Conservation (phyloP, 2,888 invertebrate genomes). For the Siphonodentalium dalli region DNA sequence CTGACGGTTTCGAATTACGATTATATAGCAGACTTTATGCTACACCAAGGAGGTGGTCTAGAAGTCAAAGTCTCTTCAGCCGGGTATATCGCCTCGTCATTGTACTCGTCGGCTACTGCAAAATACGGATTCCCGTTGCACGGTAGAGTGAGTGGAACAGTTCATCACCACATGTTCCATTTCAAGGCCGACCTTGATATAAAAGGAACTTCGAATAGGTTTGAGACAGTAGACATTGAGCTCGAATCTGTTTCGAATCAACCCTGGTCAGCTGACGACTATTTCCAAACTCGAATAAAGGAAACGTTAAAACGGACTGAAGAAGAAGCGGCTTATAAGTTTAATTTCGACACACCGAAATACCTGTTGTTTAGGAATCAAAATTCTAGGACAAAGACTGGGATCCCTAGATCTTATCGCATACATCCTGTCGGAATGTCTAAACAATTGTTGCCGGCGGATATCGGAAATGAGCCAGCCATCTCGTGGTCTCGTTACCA, state of each 20-base stretch:
- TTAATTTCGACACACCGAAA: conserved; percentile 47
- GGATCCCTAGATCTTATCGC: conserved; percentile 43
- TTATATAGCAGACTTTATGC: conserved; percentile 53
- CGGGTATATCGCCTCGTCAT: conserved; percentile 48
- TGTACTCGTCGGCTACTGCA: conserved; percentile 25
- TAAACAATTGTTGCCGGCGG: conserved; percentile 39
- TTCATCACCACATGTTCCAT: conserved; percentile 53
- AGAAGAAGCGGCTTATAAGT: conserved; percentile 44
- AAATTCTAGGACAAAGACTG: conserved; percentile 29
- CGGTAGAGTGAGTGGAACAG: conserved; percentile 38
- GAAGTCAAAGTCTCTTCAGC: conserved; percentile 42
- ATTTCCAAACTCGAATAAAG: conserved; percentile 32
- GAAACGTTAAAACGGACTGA: conserved; percentile 36
- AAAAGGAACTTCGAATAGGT: conserved; percentile 47
- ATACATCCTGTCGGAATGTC: conserved; percentile 40
- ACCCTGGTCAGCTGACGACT: conserved; percentile 21
- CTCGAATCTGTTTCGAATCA: conserved; percentile 30
- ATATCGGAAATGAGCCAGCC: conserved; percentile 36
- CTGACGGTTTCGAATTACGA: conserved; percentile 51
- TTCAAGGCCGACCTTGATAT: conserved; percentile 51
- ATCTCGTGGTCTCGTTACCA: conserved; percentile 53
- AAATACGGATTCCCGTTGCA: conserved; percentile 41
- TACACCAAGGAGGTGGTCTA: conserved; percentile 50
- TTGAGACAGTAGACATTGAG: conserved; percentile 48
- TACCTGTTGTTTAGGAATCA: conserved; percentile 50